phyloP scores from a whole-genome alignment of 1,140 invertebrate species.

The Cydia strobilella region DNA sequence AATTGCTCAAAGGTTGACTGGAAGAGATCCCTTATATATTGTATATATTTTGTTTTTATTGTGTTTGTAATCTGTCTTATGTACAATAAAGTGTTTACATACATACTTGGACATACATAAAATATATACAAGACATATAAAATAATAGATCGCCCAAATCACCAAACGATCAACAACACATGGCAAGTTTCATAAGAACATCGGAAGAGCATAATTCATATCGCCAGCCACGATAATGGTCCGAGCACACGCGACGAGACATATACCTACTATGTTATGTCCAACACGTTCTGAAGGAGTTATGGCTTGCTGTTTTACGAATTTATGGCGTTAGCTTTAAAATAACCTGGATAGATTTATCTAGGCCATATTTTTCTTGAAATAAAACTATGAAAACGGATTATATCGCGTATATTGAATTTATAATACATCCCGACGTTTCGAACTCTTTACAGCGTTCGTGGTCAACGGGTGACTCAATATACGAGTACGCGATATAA shows the following conservation, averaged over 20 bases:
- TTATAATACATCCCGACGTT: too few species aligned
- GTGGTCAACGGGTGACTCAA: too few species aligned
- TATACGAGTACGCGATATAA: too few species aligned
- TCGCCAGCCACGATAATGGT: background rate
- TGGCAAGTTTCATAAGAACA: slow-evolving; percentile 3
- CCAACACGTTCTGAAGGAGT: background rate
- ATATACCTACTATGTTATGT: background rate
- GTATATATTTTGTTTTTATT: too few species aligned
- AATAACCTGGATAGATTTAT: background rate
- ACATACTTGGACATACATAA: too few species aligned
- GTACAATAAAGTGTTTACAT: too few species aligned
- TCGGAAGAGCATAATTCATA: slow-evolving; percentile 10
- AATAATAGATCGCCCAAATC: background rate
- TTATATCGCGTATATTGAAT: too few species aligned
- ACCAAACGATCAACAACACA: background rate
- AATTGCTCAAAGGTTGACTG: too few species aligned
- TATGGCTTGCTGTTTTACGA: background rate
- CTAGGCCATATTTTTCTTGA: background rate
- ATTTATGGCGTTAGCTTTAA: background rate
- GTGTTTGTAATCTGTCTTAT: too few species aligned
- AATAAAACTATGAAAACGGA: too few species aligned
- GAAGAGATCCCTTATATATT: too few species aligned
- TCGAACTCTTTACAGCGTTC: too few species aligned
- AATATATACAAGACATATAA: background rate
- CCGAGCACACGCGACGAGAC: background rate